phyloP scores from a whole-genome alignment of 2,113 vertebrate species.

The Dascyllus trimaculatus region DNA sequence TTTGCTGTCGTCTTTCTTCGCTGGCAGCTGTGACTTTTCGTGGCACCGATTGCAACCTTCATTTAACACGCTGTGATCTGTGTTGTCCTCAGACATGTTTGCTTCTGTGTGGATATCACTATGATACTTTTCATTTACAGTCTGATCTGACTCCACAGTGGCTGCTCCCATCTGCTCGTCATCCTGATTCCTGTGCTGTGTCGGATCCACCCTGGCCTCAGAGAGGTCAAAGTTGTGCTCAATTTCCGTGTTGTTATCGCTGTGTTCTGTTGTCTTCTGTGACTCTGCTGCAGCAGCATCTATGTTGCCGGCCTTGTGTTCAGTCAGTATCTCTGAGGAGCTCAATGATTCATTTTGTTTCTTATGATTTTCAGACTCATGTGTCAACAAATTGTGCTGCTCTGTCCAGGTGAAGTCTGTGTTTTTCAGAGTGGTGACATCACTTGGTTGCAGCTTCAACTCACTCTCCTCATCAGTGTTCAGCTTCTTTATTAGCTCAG shows the following conservation, averaged over 20 bases:
- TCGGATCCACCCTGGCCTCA: background rate
- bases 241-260: background rate
- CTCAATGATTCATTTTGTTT: background rate
- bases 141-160: background rate
- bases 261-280: conserved; percentile 2
- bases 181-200: background rate
- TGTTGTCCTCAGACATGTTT: background rate
- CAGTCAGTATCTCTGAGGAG: conserved; percentile 2
- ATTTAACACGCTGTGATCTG: background rate
- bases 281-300: background rate
- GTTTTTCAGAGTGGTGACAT: background rate
- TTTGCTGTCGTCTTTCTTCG: conserved; percentile 1
- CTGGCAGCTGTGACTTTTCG: background rate
- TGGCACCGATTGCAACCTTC: background rate
- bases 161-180: conserved; percentile 8
- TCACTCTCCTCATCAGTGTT: background rate
- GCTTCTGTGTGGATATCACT: background rate
- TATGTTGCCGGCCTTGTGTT: background rate
- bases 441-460: background rate
- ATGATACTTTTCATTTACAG: conserved; percentile 20
- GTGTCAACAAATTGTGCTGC: background rate
- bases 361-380: conserved; percentile 4
- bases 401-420: background rate
- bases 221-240: background rate
- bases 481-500: background rate